These are phyloP conservation scores for Drosophila cognata DNA, from an alignment of 2,888 invertebrate species.

Conservation along the genomic window DNA sequence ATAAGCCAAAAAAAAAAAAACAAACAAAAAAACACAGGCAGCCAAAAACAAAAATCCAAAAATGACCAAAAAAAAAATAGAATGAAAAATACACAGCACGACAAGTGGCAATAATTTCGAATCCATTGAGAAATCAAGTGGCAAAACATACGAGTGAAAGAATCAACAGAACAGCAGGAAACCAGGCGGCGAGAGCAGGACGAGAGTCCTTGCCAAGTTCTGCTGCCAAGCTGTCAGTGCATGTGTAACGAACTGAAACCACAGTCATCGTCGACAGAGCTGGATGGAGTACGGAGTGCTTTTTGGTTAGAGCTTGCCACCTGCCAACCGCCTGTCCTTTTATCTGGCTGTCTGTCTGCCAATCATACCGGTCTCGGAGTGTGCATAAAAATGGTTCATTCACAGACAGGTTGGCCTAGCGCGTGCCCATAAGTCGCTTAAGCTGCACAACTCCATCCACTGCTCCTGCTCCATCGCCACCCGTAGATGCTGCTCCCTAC, in stretches of 20 bases:
- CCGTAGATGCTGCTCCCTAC: slow-evolving; percentile 5
- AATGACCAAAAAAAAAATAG: neutral
- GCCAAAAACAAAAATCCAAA: neutral
- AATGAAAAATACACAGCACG: slow-evolving; percentile 21
- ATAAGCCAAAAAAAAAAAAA: slow-evolving; percentile 6
- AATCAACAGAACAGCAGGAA: neutral
- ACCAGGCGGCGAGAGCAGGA: neutral
- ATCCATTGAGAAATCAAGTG: slow-evolving; percentile 73
- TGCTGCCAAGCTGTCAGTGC: slow-evolving; percentile 29
- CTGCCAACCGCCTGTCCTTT: neutral
- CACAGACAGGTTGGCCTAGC: slow-evolving; percentile 27
- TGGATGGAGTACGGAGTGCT: neutral
- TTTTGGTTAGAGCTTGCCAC: neutral
- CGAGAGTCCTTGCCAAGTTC: slow-evolving; percentile 2
- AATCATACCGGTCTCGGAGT: slow-evolving; percentile 13
- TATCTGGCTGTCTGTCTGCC: neutral
- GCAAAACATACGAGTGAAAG: slow-evolving; percentile 32
- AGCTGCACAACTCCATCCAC: neutral
- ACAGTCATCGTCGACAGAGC: slow-evolving; percentile 9
- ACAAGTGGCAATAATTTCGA: slow-evolving; percentile 64
- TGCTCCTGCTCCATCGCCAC: no score
- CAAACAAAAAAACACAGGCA: neutral
- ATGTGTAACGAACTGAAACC: slow-evolving; percentile 65
- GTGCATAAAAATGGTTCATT: slow-evolving; percentile 34
- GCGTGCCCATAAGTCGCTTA: neutral